phyloP scores from a whole-genome alignment of 92 coral and sea anemone genomes.

The Palythoa heliodiscus region DNA sequence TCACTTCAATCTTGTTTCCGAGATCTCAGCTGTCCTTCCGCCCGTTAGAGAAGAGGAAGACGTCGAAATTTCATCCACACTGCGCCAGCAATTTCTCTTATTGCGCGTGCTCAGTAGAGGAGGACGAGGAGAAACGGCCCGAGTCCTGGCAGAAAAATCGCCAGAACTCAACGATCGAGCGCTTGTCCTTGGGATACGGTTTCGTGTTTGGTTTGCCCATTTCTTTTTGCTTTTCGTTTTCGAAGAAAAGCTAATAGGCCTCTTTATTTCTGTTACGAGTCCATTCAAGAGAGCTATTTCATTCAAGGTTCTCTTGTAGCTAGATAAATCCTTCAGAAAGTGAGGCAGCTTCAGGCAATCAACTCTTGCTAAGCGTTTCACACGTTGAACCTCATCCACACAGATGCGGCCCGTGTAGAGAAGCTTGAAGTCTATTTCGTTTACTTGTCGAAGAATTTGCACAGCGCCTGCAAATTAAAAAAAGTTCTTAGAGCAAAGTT shows the following conservation, averaged over 20 bases:
- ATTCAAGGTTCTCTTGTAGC: conserved; percentile 76
- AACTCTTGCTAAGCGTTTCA: conserved; percentile 83
- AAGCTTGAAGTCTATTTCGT: conserved; percentile 94
- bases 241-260: conserved; percentile 58
- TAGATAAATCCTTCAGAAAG: conserved; percentile 71
- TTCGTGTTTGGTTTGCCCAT: conserved; percentile 35
- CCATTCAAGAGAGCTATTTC: conserved; percentile 91
- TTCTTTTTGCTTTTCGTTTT: conserved; percentile 58
- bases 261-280: conserved; percentile 64
- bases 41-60: background rate
- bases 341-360: conserved; percentile 83
- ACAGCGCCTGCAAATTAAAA: conserved; percentile 78
- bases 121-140: conserved; percentile 37
- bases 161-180: conserved; percentile 61
- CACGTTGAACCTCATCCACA: conserved; percentile 77
- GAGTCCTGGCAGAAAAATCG: conserved; percentile 35
- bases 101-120: conserved; percentile 13
- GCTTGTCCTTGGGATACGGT: conserved; percentile 40
- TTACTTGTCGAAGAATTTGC: conserved; percentile 82
- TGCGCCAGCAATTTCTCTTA: conserved; percentile 17
- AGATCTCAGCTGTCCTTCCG: background rate
- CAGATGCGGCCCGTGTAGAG: conserved; percentile 90
- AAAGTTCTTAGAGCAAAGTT: background rate
- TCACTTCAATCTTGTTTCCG: background rate
- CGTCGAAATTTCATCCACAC: conserved; percentile 20